Conservation (phyloP, 2,113 vertebrate genomes). For the Platysternon megacephalum region DNA sequence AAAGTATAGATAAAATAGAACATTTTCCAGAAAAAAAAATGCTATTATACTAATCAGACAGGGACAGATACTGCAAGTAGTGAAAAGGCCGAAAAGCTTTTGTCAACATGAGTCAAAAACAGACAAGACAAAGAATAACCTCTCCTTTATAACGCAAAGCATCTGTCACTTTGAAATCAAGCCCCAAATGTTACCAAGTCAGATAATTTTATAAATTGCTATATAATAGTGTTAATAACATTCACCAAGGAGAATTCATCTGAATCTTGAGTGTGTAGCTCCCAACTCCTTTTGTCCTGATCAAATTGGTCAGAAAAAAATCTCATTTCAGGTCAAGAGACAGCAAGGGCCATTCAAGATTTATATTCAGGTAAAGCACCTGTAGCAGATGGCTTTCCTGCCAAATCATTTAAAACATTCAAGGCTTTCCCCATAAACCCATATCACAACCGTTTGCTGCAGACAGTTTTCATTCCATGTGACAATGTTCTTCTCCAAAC, state of each 20-base stretch:
- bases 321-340: neutral
- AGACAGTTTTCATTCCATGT: neutral
- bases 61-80: neutral
- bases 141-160: neutral
- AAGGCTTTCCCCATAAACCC: neutral
- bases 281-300: neutral
- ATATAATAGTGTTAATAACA: neutral
- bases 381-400: neutral
- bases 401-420: neutral
- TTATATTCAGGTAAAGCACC: neutral
- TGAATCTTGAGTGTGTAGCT: neutral
- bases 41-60: neutral
- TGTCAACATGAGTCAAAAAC: rapidly evolving
- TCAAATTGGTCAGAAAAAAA: neutral
- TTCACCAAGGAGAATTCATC: neutral
- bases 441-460: neutral
- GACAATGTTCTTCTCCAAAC: neutral
- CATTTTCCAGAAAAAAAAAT: neutral
- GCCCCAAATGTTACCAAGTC: neutral
- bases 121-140: neutral
- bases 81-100: neutral
- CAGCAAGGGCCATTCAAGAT: neutral
- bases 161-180: neutral
- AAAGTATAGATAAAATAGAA: neutral
- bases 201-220: neutral